A percentile compares a stretch with the other conserved stretches of the same genome.
Evolutionary conservation across 53 echinoderm and acorn worm genomes (phyloP).

Genomic region (Astropecten irregularis): DNA sequence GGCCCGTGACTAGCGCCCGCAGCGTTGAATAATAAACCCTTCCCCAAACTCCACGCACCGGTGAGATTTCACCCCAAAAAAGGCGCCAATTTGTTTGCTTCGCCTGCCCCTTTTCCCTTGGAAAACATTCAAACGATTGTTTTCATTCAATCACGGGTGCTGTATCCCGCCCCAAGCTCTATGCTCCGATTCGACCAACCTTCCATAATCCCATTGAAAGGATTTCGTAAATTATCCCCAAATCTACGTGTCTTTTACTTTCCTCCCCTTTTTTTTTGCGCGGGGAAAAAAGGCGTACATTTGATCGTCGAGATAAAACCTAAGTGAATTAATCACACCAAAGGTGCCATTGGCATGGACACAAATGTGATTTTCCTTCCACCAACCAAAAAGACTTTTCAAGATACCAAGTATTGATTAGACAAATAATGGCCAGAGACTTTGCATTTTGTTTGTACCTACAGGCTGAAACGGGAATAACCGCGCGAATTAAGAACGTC

Average conservation of each 20-base stretch:
- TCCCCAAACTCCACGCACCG: background rate
- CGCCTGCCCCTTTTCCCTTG: background rate
- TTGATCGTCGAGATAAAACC: constrained; percentile 23
- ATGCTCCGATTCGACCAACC: constrained; percentile 19
- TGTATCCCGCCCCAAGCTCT: constrained; percentile 2
- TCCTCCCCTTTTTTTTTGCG: background rate
- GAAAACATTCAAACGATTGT: constrained; percentile 48
- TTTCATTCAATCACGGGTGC: constrained; percentile 47
- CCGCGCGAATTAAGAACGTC: no score
- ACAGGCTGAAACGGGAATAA: no score
- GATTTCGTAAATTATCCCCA: constrained; percentile 33
- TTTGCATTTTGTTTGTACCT: background rate
- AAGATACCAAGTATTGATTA: background rate
- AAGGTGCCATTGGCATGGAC: constrained; percentile 20
- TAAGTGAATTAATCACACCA: constrained; percentile 34
- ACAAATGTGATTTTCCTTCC: constrained; percentile 10
- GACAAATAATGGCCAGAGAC: background rate
- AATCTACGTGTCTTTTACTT: background rate
- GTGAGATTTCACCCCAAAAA: constrained; percentile 7
- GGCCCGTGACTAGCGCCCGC: constrained; percentile 45
- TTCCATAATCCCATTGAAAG: background rate
- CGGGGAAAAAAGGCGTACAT: background rate
- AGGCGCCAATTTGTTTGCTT: constrained; percentile 17
- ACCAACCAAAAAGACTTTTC: background rate
- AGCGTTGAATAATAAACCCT: constrained; percentile 51